Evolutionary conservation across 1,140 invertebrate genomes (phyloP).

Genomic region (Mercenaria mercenaria): DNA sequence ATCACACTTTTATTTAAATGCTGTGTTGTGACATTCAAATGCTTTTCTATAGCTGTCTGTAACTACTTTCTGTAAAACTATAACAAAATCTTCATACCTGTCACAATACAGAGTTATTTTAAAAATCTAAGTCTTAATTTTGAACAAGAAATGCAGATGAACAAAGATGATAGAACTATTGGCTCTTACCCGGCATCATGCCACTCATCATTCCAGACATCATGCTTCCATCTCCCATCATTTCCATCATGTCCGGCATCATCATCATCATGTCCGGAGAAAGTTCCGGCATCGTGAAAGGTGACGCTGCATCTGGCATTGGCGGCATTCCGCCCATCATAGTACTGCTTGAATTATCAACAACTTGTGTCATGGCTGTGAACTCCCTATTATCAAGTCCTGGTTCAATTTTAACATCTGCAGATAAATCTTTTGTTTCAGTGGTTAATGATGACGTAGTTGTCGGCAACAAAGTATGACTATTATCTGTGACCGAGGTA

Average conservation of each 20-base stretch:
- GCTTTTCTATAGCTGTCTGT: too few species aligned
- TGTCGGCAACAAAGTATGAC: not conserved
- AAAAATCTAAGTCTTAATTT: too few species aligned
- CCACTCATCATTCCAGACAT: conserved; percentile 57
- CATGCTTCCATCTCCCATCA: conserved; percentile 52
- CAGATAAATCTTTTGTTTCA: not conserved
- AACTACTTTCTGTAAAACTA: too few species aligned
- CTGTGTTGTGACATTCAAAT: too few species aligned
- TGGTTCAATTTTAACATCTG: conserved; percentile 47
- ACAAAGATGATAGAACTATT: too few species aligned
- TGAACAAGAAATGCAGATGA: too few species aligned
- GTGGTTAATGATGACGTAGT: not conserved
- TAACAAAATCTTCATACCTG: too few species aligned
- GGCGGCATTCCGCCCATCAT: conserved; percentile 22
- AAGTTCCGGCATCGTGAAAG: conserved; percentile 48
- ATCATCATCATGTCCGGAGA: conserved; percentile 54
- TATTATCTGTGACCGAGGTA: not conserved
- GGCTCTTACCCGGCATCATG: conserved; percentile 41
- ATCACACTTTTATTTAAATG: too few species aligned
- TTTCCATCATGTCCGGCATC: conserved; percentile 58
- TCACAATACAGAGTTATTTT: too few species aligned
- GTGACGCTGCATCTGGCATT: conserved; percentile 48
- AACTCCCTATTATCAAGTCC: conserved; percentile 49
- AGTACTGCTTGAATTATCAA: not conserved
- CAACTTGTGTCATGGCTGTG: conserved; percentile 6